These are phyloP conservation scores for Pyralis farinalis DNA, from an alignment of 2,888 invertebrate species.

Conservation along the genomic window DNA sequence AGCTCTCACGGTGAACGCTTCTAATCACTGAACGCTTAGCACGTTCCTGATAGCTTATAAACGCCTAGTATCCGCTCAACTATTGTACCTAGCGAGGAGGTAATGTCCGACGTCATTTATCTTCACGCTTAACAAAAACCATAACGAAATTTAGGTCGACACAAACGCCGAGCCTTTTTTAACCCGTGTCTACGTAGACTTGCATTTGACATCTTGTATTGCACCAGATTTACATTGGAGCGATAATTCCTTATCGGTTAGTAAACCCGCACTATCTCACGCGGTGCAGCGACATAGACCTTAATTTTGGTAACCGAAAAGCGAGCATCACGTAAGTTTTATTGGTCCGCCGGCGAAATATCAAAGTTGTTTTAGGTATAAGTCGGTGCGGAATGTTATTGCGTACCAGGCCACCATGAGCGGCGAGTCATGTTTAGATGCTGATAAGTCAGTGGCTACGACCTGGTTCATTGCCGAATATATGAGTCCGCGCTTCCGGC, in stretches of 20 bases:
- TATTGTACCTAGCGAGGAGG: slow-evolving; percentile 34
- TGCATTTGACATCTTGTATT: slow-evolving; percentile 24
- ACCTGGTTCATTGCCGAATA: slow-evolving; percentile 64
- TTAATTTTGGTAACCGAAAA: slow-evolving; percentile 27
- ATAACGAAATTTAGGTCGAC: background rate
- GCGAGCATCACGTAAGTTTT: slow-evolving; percentile 42
- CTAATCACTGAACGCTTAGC: slow-evolving; percentile 67
- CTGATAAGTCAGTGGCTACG: slow-evolving; percentile 58
- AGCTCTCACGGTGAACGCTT: slow-evolving; percentile 72
- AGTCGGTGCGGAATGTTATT: slow-evolving; percentile 18
- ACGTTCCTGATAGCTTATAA: slow-evolving; percentile 65
- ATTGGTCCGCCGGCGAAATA: slow-evolving; percentile 56
- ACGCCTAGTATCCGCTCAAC: slow-evolving; percentile 62
- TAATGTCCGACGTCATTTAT: background rate
- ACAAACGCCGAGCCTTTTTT: too few relatives aligned
- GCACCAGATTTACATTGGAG: slow-evolving; percentile 40
- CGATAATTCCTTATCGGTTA: slow-evolving; percentile 61
- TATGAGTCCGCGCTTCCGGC: slow-evolving; percentile 55
- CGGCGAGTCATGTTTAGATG: slow-evolving; percentile 53
- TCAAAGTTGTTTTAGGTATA: slow-evolving; percentile 58
- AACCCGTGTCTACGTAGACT: slow-evolving; percentile 1
- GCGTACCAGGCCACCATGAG: slow-evolving; percentile 58
- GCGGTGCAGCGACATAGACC: slow-evolving; percentile 55
- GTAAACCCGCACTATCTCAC: slow-evolving; percentile 46
- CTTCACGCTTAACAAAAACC: background rate